These are phyloP conservation scores for Seriola aureovittata DNA, from an alignment of 2,113 vertebrate genomes.

Conservation along the genomic window DNA sequence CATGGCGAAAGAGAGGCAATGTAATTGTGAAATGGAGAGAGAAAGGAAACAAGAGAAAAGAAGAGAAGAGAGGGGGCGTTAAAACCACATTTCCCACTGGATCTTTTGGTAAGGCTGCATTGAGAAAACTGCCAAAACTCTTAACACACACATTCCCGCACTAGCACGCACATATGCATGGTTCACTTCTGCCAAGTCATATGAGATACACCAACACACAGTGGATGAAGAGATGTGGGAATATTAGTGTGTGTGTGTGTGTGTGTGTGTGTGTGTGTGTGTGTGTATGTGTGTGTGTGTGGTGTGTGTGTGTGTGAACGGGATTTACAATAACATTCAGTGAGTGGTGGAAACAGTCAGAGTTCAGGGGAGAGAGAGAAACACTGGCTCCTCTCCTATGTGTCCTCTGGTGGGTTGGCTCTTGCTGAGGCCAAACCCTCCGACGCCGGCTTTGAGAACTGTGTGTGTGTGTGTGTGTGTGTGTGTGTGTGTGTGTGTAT, in stretches of 20 bases:
- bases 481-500: not conserved
- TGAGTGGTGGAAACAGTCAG: constrained; percentile 51
- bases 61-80: constrained; percentile 71
- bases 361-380: constrained; percentile 52
- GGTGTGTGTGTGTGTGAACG: constrained; percentile 35
- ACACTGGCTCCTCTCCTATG: constrained; percentile 59
- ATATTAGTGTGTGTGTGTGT: constrained; percentile 41
- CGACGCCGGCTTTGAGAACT: constrained; percentile 57
- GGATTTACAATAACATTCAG: constrained; percentile 63
- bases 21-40: constrained; percentile 59
- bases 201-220: constrained; percentile 66
- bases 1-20: constrained; percentile 35
- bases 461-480: constrained; percentile 23
- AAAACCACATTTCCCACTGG: constrained; percentile 77
- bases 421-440: constrained; percentile 69
- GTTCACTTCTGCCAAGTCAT: constrained; percentile 70
- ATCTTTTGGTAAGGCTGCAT: constrained; percentile 67
- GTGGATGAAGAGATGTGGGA: constrained; percentile 59
- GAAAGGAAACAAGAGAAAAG: constrained; percentile 56
- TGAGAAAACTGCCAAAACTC: constrained; percentile 77
- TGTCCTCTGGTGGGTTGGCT: constrained; percentile 69
- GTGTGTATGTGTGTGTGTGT: constrained; percentile 37
- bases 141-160: constrained; percentile 67
- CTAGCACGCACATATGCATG: constrained; percentile 61
- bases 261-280: constrained; percentile 39